These are phyloP conservation scores for Pristionchus exspectatus DNA, from an alignment of 2,888 invertebrate species.

Conservation along the genomic window DNA sequence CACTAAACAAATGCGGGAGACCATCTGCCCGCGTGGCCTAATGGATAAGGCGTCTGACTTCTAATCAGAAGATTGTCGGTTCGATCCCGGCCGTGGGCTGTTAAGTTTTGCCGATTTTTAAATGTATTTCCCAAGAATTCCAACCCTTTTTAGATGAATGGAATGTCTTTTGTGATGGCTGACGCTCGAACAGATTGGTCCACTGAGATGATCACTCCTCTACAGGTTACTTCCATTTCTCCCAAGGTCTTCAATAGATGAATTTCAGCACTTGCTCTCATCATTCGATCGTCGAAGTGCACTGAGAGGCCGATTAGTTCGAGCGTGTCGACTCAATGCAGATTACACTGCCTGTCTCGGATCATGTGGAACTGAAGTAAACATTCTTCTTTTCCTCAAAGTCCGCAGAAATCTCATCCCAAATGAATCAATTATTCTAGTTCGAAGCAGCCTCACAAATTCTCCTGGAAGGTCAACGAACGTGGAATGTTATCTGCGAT, in stretches of 20 bases:
- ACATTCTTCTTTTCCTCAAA: not conserved
- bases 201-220: constrained; percentile 42
- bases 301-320: constrained; percentile 19
- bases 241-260: not conserved
- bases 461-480: constrained; percentile 30
- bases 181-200: constrained; percentile 39
- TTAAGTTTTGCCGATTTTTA: not conserved
- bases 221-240: not conserved
- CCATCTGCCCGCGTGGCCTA: constrained; percentile 68
- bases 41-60: constrained; percentile 78
- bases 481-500: constrained; percentile 50
- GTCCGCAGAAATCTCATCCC: not conserved
- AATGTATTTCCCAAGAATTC: not conserved
- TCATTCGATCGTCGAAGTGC: constrained; percentile 38
- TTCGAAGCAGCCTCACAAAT: constrained; percentile 27
- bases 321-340: constrained; percentile 19
- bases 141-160: constrained; percentile 21
- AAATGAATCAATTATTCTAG: not conserved
- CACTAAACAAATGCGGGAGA: not conserved
- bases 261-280: constrained; percentile 31
- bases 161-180: constrained; percentile 53
- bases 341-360: constrained; percentile 12
- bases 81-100: constrained; percentile 66
- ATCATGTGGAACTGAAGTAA: not conserved
- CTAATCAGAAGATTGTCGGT: constrained; percentile 77